These are phyloP conservation scores for Pararge aegeria DNA, from an alignment of 1,140 invertebrate genomes.

Conservation along the genomic window DNA sequence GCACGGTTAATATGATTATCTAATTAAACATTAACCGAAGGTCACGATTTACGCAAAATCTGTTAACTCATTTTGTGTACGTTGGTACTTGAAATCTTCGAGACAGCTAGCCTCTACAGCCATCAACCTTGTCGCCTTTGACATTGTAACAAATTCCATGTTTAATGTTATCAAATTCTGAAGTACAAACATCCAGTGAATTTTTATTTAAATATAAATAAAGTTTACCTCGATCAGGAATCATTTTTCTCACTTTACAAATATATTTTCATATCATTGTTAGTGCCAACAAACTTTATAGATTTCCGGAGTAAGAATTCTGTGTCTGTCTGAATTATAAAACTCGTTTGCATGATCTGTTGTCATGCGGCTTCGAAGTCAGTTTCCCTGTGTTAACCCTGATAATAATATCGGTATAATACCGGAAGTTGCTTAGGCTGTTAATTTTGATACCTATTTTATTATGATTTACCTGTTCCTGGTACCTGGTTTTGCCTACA, in stretches of 20 bases:
- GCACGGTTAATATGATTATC: constrained; percentile 11
- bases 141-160: not conserved
- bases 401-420: too few relatives aligned
- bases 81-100: constrained; percentile 9
- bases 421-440: constrained; percentile 16
- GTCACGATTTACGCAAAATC: constrained; percentile 36
- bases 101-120: constrained; percentile 8
- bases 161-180: not conserved
- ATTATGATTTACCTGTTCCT: not conserved
- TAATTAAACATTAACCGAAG: constrained; percentile 30
- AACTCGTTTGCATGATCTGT: constrained; percentile 6
- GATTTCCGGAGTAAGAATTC: constrained; percentile 11
- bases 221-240: not conserved
- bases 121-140: constrained; percentile 9
- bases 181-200: not conserved
- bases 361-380: constrained; percentile 9
- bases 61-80: constrained; percentile 33
- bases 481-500: too few relatives aligned
- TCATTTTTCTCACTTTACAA: not conserved
- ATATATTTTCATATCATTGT: constrained; percentile 12
- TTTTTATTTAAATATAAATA: not conserved
- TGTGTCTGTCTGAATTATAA: not conserved
- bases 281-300: constrained; percentile 13
- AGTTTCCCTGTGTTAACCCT: constrained; percentile 29
- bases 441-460: not conserved